Evolutionary conservation across 2,113 vertebrate species (phyloP).

Genomic region (Castor canadensis): DNA sequence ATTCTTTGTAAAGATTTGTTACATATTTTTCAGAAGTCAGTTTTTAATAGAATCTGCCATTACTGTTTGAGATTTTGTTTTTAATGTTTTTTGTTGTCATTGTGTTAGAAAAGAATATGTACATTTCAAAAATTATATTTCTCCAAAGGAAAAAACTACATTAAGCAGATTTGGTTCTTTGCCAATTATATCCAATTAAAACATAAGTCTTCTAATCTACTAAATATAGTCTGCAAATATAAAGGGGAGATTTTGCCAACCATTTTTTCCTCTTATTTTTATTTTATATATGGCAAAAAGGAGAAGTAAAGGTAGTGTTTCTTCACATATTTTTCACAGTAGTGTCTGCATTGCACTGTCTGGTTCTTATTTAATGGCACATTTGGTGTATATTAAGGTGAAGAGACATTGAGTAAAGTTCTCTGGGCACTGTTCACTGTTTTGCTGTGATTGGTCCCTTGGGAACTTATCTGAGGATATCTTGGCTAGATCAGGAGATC

Average conservation of each 20-base stretch:
- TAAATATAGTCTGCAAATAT: background rate
- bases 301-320: constrained; percentile 35
- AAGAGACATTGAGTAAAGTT: constrained; percentile 50
- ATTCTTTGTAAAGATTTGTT: background rate
- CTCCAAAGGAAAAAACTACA: constrained; percentile 38
- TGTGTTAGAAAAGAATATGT: background rate
- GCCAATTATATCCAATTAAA: background rate
- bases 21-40: background rate
- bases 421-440: constrained; percentile 31
- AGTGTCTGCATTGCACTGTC: constrained; percentile 39
- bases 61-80: background rate
- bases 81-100: background rate
- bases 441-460: constrained; percentile 80
- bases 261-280: background rate
- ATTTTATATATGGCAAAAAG: background rate
- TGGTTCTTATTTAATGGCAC: constrained; percentile 61
- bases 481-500: constrained; percentile 74
- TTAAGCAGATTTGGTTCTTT: constrained; percentile 11
- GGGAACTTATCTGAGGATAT: constrained; percentile 75
- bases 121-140: background rate
- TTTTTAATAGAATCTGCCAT: constrained; percentile 12
- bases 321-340: constrained; percentile 45
- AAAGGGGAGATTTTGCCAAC: background rate
- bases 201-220: background rate
- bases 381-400: constrained; percentile 57